Base-by-base conservation (phyloP, 2,797 vertebrate species). In the Urosaurus nigricauda region DNA sequence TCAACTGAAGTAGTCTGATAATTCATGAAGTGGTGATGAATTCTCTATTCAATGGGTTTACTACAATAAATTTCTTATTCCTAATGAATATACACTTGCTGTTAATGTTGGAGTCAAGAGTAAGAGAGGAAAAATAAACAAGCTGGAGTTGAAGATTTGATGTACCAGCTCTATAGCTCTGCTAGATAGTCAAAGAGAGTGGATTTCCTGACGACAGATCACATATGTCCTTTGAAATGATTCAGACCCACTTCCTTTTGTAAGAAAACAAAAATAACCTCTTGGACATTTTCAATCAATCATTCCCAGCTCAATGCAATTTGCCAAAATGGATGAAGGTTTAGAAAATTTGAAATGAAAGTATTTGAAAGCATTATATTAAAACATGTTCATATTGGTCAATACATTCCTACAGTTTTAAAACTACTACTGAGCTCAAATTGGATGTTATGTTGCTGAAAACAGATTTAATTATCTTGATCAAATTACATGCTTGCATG, bases 401-500 rank as follows among this genome's bases (percentile, higher is more conserved):
- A 26, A 26, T 77, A 77, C 26, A 21, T 43, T 37, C 11, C 74
- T 73, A 73, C 40, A 77, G 19, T 77, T 77, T 77, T 19, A 77
- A 77, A 77, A 77, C 17, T 37, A 73, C n/a, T 83, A 19, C 43
- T 14, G 11, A 68, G 73, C 29, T 75, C 21, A 0, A 21, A 73
- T 24, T 56, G 40, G 1, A 77, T 84, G 84, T 43, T 79, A 1
- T 9, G 37, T 87, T 88, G 19, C 9, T 2, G 24, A 63, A 65
- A 79, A 88, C 14, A 87, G 56, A 86, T 91, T 90, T 90, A 68
- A 40, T 21, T 71, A 58, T 43, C 70, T 43, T 51, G 6, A 51
- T 51, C 40, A 84, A 53, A 87, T 16, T 80, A 32, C 89, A 81
- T 74, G 40, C 86, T 58, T 60, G 78, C 86, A 70, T 87, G 60